Evolutionary conservation across 2,797 vertebrate genomes (phyloP).

Genomic region (Aselliscus stoliczkanus): DNA sequence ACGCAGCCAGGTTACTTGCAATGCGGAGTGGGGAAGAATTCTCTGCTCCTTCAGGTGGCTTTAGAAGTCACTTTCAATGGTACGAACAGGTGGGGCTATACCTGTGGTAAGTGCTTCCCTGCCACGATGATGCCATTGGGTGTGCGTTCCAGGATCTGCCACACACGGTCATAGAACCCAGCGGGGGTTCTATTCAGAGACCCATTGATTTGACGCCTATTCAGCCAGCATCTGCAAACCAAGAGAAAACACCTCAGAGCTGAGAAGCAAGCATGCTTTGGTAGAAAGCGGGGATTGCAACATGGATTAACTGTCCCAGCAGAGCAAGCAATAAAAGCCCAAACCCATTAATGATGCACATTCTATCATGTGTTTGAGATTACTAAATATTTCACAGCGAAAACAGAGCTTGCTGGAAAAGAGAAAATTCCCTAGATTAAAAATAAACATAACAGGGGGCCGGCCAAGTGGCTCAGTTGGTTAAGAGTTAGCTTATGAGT

Average conservation of each 20-base stretch:
- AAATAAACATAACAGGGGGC: too few relatives aligned
- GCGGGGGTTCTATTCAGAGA: conserved; percentile 93
- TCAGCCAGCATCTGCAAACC: conserved; percentile 89
- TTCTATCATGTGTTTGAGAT: neutral
- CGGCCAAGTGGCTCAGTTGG: too few relatives aligned
- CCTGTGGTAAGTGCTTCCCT: conserved; percentile 93
- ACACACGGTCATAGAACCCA: conserved; percentile 96
- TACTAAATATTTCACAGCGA: neutral
- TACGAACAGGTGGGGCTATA: conserved; percentile 66
- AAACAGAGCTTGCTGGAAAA: neutral
- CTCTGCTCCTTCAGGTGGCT: neutral
- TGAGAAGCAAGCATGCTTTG: neutral
- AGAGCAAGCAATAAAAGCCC: neutral
- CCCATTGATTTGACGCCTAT: conserved; percentile 94
- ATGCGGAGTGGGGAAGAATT: neutral
- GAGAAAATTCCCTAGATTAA: neutral
- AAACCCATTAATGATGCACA: neutral
- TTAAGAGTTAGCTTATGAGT: too few relatives aligned
- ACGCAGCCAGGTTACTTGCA: neutral
- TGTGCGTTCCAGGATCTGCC: conserved; percentile 98
- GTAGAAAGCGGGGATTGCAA: neutral
- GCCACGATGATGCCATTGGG: conserved; percentile 90
- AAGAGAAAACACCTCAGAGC: neutral
- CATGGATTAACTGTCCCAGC: neutral
- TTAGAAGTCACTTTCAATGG: neutral